A percentile compares a stretch with the other conserved stretches of the same genome.
Evolutionary conservation across 2,888 invertebrate species (phyloP).

Genomic region (Desoria tigrina): DNA sequence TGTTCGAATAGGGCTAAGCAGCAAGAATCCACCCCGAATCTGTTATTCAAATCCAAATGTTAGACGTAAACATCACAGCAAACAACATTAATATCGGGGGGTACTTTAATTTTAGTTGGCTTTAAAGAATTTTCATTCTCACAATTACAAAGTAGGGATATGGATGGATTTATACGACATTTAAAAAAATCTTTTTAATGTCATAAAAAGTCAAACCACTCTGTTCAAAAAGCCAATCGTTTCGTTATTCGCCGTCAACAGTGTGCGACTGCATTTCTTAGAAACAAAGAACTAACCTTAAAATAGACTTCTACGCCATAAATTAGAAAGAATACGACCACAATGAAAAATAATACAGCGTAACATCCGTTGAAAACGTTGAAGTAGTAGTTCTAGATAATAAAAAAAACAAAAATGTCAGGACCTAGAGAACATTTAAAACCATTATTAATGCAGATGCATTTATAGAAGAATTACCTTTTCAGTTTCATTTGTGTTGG

Average conservation of each 20-base stretch:
- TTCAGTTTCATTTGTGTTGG: constrained; percentile 62
- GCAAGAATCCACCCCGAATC: constrained; percentile 82
- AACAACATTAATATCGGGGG: constrained; percentile 12
- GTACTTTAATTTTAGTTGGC: too few relatives aligned
- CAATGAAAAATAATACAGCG: constrained; percentile 84
- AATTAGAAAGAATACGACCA: constrained; percentile 87
- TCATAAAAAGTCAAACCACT: too few relatives aligned
- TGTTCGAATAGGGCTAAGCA: constrained; percentile 61
- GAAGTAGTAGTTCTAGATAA: constrained; percentile 68
- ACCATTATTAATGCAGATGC: too few relatives aligned
- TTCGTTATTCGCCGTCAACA: too few relatives aligned
- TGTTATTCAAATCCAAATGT: constrained; percentile 55
- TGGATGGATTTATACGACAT: too few relatives aligned
- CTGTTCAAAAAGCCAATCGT: too few relatives aligned
- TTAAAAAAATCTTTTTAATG: too few relatives aligned
- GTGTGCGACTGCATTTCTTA: too few relatives aligned
- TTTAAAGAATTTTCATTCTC: too few relatives aligned
- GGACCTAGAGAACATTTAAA: too few relatives aligned
- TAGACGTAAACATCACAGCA: constrained; percentile 23
- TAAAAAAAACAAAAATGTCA: too few relatives aligned
- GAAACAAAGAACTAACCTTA: constrained; percentile 75
- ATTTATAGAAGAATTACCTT: constrained; percentile 57
- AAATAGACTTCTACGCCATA: constrained; percentile 94
- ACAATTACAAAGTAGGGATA: too few relatives aligned
- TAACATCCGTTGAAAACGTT: constrained; percentile 90